Base-by-base conservation (phyloP, 2,797 vertebrate species). In the Urophycis tenuis region DNA sequence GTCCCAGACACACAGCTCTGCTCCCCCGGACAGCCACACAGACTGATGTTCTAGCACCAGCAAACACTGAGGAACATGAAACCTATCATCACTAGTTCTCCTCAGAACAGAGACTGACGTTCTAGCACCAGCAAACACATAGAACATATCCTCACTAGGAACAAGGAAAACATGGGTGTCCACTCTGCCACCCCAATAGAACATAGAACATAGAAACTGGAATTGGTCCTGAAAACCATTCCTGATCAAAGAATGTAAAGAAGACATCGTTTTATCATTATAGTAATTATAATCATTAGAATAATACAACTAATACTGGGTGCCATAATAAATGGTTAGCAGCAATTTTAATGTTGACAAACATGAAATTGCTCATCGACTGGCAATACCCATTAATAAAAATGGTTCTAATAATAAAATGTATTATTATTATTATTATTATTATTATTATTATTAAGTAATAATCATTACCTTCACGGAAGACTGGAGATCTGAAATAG, bases 1-100 rank as follows among this genome's bases (percentile, higher is more conserved):
- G 93, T 92, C 95, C 97, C 97, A 99, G 80, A 97, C 93, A 85
- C 95, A 96, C 3, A 99, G 87, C 80, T 97, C 95, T 82, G 93
- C 95, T 22, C 95, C 96, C 75, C 96, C 97, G 25, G 97, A 97
- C 22, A 98, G 82, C 94, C 94, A 98, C 78, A 96, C 75, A 80
- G 94, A 90, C 84, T 96, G 89, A 14, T 91, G 93, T 87, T 93
- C 94, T 87, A 98, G 91, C 89, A 96, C 93, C 86, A 95, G 92
- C 88, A 98, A 87, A 89, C 96, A 97, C 97, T 99, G 90, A 33
- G 78, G 87, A 80, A 73, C 53, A 73, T 17, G 73, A 1, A 32
- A 71, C 19, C 1, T n/a, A 53, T 53, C 49, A 22, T 60, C 53
- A 60, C 53, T 49, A 12, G 45, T 49, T 49, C 45, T 19, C 45